Evolutionary conservation across 1,140 invertebrate species (phyloP).

Genomic region (Drosophila grimshawi): DNA sequence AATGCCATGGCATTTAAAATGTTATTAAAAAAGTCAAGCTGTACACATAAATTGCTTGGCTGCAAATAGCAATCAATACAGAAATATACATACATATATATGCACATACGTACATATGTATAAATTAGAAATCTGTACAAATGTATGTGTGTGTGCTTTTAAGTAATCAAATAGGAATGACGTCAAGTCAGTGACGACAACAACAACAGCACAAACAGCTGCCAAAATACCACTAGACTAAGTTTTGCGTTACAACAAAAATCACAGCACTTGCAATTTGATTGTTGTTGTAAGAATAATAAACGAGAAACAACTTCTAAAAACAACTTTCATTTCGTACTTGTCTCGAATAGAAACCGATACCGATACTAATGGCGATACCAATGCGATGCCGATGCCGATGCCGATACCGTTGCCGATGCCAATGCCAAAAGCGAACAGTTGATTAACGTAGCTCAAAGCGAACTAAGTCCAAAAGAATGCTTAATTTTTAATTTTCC

Average conservation of each 20-base stretch:
- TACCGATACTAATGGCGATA: slow-evolving; percentile 7
- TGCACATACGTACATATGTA: slow-evolving; percentile 19
- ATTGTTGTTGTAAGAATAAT: slow-evolving; percentile 67
- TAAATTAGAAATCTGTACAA: slow-evolving; percentile 9
- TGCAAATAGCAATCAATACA: slow-evolving; percentile 68
- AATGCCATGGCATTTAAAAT: slow-evolving; percentile 82
- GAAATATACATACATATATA: slow-evolving; percentile 32
- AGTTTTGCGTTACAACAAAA: slow-evolving; percentile 51
- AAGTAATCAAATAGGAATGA: slow-evolving; percentile 47
- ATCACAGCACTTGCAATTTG: slow-evolving; percentile 52
- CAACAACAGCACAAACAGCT: slow-evolving; percentile 27
- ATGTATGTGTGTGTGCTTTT: no score
- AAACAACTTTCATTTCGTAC: slow-evolving; percentile 81
- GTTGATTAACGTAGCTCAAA: slow-evolving; percentile 5
- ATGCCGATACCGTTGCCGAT: not conserved
- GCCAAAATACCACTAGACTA: slow-evolving; percentile 69
- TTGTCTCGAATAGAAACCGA: slow-evolving; percentile 22
- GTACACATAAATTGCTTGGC: slow-evolving; percentile 72
- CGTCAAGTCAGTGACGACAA: slow-evolving; percentile 49
- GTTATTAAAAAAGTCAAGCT: slow-evolving; percentile 70
- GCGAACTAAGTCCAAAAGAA: slow-evolving; percentile 54
- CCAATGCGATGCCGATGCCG: not conserved
- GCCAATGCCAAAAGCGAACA: slow-evolving; percentile 15
- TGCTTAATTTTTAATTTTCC: slow-evolving; percentile 59
- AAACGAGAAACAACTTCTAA: slow-evolving; percentile 78